These are phyloP conservation scores for Protosalanx chinensis DNA, from an alignment of 2,797 vertebrate genomes.

Conservation along the genomic window DNA sequence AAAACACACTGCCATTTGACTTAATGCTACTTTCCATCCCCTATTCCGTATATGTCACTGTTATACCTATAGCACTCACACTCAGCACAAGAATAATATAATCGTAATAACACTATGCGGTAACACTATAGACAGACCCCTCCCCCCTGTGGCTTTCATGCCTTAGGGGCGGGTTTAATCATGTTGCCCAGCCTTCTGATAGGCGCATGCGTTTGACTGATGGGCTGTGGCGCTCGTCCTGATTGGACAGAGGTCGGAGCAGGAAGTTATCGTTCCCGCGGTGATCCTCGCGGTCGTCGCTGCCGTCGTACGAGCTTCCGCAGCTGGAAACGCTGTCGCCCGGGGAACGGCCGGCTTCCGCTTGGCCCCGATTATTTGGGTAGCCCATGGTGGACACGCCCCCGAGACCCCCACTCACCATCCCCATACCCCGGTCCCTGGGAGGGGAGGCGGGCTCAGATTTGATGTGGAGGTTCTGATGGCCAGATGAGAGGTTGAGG, in stretches of 20 bases:
- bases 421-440: slow-evolving; percentile 75
- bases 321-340: slow-evolving; percentile 95
- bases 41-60: slow-evolving; percentile 58
- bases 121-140: slow-evolving; percentile 46
- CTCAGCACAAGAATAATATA: slow-evolving; percentile 83
- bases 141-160: slow-evolving; percentile 9
- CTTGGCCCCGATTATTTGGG: slow-evolving; percentile 33
- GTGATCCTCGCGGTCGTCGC: slow-evolving; percentile 89
- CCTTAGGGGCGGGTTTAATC: slow-evolving; percentile 62
- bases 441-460: slow-evolving; percentile 96
- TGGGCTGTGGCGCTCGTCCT: slow-evolving; percentile 89
- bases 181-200: slow-evolving; percentile 96
- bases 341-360: slow-evolving; percentile 86
- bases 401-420: slow-evolving; percentile 40
- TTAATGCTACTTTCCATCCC: slow-evolving; percentile 8
- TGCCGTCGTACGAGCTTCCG: slow-evolving; percentile 93
- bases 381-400: slow-evolving; percentile 39
- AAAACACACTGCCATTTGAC: neutral
- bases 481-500: slow-evolving; percentile 87
- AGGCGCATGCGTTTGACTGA: slow-evolving; percentile 93
- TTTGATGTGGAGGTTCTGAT: slow-evolving; percentile 94
- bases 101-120: slow-evolving; percentile 64
- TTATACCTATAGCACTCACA: slow-evolving; percentile 90
- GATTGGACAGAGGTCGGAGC: slow-evolving; percentile 78
- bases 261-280: slow-evolving; percentile 89